These are phyloP conservation scores for Tetramorium simillimum DNA, from an alignment of 1,140 invertebrate species.

Conservation along the genomic window DNA sequence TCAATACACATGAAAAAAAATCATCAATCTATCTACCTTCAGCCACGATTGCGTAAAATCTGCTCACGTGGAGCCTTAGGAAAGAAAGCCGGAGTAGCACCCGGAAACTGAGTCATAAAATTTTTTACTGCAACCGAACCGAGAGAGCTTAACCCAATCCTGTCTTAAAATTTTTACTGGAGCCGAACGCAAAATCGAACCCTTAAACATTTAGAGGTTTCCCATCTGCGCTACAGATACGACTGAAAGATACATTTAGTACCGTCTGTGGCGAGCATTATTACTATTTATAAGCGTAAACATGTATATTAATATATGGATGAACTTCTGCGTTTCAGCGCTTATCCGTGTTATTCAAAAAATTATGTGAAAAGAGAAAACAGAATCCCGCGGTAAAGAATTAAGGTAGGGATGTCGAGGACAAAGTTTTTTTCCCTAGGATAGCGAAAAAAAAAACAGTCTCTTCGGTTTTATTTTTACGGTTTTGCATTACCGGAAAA, in stretches of 20 bases:
- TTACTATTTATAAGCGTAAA: slow-evolving; percentile 52
- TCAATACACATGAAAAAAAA: background rate
- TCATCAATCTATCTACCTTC: background rate
- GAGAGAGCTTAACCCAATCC: background rate
- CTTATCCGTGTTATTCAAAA: background rate
- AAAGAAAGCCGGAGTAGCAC: background rate
- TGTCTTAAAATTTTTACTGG: slow-evolving; percentile 41
- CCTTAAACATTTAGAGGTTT: slow-evolving; percentile 30
- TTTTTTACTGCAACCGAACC: slow-evolving; percentile 30
- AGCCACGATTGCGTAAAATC: background rate
- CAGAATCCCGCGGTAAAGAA: background rate
- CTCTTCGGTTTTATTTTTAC: background rate
- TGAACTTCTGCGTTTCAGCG: slow-evolving; percentile 1
- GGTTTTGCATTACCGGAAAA: background rate
- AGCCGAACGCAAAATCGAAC: slow-evolving; percentile 40
- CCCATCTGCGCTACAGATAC: slow-evolving; percentile 45
- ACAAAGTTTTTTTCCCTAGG: background rate
- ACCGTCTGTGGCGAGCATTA: slow-evolving; percentile 15
- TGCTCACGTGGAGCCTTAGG: background rate
- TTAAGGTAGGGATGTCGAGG: background rate
- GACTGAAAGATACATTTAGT: slow-evolving; percentile 64
- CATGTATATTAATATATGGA: background rate
- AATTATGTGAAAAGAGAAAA: background rate
- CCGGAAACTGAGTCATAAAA: slow-evolving; percentile 15
- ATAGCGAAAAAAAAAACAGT: background rate